phyloP scores from a whole-genome alignment of 2,888 invertebrate species.

The Leptinotarsa peninsularis region DNA sequence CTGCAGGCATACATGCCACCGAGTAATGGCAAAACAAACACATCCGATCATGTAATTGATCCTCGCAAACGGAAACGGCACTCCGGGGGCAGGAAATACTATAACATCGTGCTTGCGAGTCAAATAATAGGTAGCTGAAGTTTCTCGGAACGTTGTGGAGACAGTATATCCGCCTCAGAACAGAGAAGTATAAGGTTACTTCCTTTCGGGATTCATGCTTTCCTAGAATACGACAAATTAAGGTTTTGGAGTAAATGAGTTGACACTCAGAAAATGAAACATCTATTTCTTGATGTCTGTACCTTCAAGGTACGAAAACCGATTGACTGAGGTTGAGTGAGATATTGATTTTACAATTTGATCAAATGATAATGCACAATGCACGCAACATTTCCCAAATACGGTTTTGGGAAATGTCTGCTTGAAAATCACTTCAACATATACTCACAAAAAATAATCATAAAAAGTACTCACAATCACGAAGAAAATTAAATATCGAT shows the following conservation, averaged over 20 bases:
- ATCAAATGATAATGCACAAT: too few species aligned
- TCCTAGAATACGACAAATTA: background rate
- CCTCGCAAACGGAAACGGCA: slow-evolving; percentile 58
- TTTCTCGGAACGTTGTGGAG: background rate
- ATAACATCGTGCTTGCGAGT: slow-evolving; percentile 54
- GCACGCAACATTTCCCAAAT: too few species aligned
- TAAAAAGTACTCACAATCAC: too few species aligned
- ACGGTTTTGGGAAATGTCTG: too few species aligned
- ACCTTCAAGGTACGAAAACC: too few species aligned
- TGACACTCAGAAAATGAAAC: too few species aligned
- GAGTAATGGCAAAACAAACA: slow-evolving; percentile 62
- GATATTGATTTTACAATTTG: too few species aligned
- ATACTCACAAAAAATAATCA: too few species aligned
- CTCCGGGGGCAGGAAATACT: slow-evolving; percentile 57
- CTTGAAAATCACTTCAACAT: too few species aligned
- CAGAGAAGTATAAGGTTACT: background rate
- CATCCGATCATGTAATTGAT: slow-evolving; percentile 60
- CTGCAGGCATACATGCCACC: slow-evolving; percentile 54
- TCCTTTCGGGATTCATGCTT: background rate
- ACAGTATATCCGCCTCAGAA: slow-evolving; percentile 7
- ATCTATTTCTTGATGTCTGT: too few species aligned
- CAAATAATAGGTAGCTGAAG: slow-evolving; percentile 28
- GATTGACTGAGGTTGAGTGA: too few species aligned
- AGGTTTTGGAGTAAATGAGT: background rate
- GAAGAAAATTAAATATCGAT: too few species aligned